Evolutionary conservation across 2,113 vertebrate species (phyloP).

Genomic region (Pyxicephalus adspersus): DNA sequence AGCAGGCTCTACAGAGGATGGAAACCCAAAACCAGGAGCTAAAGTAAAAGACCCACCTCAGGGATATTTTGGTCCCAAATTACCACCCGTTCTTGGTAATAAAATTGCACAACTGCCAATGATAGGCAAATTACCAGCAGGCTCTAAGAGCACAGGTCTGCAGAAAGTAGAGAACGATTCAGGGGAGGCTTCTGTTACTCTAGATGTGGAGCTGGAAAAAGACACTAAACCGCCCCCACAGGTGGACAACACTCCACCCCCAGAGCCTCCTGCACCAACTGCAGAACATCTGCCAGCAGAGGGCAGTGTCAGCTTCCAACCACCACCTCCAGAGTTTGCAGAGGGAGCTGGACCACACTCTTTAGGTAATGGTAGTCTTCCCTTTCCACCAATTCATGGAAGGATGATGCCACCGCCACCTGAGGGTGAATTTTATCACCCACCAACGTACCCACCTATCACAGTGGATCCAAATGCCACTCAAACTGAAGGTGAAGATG

Average conservation of each 20-base stretch:
- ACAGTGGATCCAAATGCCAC: conserved; percentile 65
- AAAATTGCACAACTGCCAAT: conserved; percentile 90
- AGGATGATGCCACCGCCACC: conserved; percentile 78
- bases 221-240: conserved; percentile 69
- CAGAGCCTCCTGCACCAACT: conserved; percentile 66
- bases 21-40: conserved; percentile 80
- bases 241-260: conserved; percentile 80
- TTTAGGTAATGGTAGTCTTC: conserved; percentile 64
- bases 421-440: conserved; percentile 70
- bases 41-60: conserved; percentile 97
- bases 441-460: conserved; percentile 74
- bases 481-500: conserved; percentile 72
- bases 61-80: conserved; percentile 96
- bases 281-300: conserved; percentile 63
- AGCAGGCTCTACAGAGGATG: conserved; percentile 67
- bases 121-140: conserved; percentile 90
- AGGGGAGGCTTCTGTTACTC: conserved; percentile 75
- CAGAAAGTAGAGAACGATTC: conserved; percentile 79
- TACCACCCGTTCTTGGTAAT: conserved; percentile 88
- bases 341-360: conserved; percentile 68
- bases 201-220: conserved; percentile 72
- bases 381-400: conserved; percentile 41
- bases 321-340: conserved; percentile 67
- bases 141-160: conserved; percentile 74
- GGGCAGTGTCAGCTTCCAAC: conserved; percentile 59